Percentiles rank a stretch among this genome's conserved stretches.
Conservation (phyloP, 2,797 vertebrate genomes). For the Sebastes iracundus region DNA sequence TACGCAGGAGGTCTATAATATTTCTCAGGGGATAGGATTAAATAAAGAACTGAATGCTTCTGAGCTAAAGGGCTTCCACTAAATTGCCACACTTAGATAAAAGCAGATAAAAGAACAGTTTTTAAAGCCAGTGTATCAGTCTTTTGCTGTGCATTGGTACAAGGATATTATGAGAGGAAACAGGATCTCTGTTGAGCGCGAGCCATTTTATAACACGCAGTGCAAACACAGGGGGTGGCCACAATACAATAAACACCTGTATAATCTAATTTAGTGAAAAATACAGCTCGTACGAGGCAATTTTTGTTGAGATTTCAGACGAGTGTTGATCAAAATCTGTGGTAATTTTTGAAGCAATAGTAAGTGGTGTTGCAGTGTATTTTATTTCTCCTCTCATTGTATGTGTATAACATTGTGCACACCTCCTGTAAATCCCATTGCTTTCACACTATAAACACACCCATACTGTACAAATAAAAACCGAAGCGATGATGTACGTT, state of each 20-base stretch:
- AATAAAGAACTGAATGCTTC: conserved; percentile 78
- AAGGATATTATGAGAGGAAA: conserved; percentile 16
- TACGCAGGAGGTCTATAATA: conserved; percentile 92
- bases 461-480: conserved; percentile 6
- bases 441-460: conserved; percentile 20
- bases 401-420: neutral
- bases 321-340: neutral
- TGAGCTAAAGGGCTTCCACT: conserved; percentile 77
- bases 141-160: conserved; percentile 35
- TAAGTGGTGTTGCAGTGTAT: conserved; percentile 13
- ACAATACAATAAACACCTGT: neutral
- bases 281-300: neutral
- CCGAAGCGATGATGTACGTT: neutral
- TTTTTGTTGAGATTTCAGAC: neutral
- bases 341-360: neutral
- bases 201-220: conserved; percentile 22
- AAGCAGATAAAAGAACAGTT: conserved; percentile 64
- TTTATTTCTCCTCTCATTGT: conserved; percentile 16
- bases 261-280: neutral
- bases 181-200: conserved; percentile 20
- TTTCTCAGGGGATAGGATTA: conserved; percentile 92
- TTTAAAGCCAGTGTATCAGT: conserved; percentile 59
- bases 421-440: neutral
- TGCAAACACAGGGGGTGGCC: conserved; percentile 12
- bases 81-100: conserved; percentile 77